A percentile compares a stretch with the other conserved stretches of the same genome.
Evolutionary conservation across 2,113 vertebrate genomes (phyloP).

Genomic region (cattle (Bos taurus)): ARS-UCD2.0 NC_037333.1:68077001-68077500

Average conservation of each 20-base stretch:
- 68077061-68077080: neutral
- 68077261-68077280: neutral
- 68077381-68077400: neutral
- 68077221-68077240: neutral
- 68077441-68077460: neutral
- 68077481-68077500: neutral
- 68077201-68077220: neutral
- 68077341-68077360: neutral
- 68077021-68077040: constrained; percentile 5
- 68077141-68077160: neutral
- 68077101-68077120: neutral
- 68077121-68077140: neutral
- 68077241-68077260: neutral
- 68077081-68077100: neutral
- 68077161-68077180: neutral
- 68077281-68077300: neutral
- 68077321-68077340: neutral
- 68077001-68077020: neutral
- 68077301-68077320: neutral
- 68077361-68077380: neutral
- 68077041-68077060: neutral
- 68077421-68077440: neutral
- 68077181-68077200: neutral
- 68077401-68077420: neutral
- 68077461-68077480: neutral